Evolutionary conservation across 2,797 vertebrate species (phyloP).

Genomic region (Masticophis lateralis): DNA sequence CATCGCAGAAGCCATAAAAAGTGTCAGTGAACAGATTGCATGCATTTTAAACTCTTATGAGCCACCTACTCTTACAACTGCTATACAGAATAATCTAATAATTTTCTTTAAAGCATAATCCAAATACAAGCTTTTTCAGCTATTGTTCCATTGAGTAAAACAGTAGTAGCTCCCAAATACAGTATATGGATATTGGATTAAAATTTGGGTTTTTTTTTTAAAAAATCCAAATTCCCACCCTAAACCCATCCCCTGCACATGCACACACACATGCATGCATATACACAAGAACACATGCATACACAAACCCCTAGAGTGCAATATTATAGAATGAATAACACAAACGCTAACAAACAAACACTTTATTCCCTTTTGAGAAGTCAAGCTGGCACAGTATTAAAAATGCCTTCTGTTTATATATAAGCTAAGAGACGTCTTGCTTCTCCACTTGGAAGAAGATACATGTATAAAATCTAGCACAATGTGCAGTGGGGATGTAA

Average conservation of each 20-base stretch:
- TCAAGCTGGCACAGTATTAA: not conserved
- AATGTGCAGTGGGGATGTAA: not conserved
- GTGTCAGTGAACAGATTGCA: constrained; percentile 2
- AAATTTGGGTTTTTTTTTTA: not conserved
- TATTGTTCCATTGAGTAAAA: not conserved
- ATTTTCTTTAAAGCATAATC: not conserved
- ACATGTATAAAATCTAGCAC: not conserved
- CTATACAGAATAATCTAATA: not conserved
- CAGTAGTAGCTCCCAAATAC: not conserved
- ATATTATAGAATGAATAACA: not conserved
- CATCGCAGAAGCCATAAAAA: not conserved
- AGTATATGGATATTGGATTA: not conserved
- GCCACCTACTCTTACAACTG: not conserved
- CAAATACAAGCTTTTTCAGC: not conserved
- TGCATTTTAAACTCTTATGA: not conserved
- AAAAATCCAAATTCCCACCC: not conserved
- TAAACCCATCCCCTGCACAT: not conserved
- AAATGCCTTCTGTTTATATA: not conserved
- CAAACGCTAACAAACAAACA: not conserved
- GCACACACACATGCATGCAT: not conserved
- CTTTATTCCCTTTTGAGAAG: not conserved
- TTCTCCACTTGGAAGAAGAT: not conserved
- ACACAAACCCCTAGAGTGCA: not conserved
- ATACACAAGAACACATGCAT: not conserved
- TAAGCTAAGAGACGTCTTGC: not conserved